These are phyloP conservation scores for Stomatorhinus walkeri DNA, from an alignment of 2,797 vertebrate species.

Conservation along the genomic window DNA sequence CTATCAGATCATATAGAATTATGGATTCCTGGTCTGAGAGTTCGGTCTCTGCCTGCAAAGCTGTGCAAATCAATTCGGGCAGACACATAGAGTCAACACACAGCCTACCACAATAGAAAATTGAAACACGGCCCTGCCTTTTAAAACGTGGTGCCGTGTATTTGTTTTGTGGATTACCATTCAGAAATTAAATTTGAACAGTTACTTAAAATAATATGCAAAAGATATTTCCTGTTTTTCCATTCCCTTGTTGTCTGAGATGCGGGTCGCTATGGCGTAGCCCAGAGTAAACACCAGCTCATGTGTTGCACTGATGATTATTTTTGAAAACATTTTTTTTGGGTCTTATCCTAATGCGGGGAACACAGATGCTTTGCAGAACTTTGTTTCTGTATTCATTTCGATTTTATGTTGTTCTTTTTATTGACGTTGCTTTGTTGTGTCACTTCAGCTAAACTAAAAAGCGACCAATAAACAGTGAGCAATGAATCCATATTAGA, in stretches of 20 bases:
- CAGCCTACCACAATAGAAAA: conserved; percentile 75
- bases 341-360: conserved; percentile 54
- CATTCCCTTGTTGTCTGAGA: conserved; percentile 58
- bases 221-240: conserved; percentile 67
- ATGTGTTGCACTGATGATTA: conserved; percentile 63
- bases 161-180: conserved; percentile 75
- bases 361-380: conserved; percentile 50
- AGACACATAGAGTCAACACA: conserved; percentile 82
- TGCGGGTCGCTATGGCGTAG: conserved; percentile 50
- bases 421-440: conserved; percentile 34
- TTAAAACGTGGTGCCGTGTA: conserved; percentile 63
- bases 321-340: conserved; percentile 64
- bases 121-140: conserved; percentile 62
- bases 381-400: conserved; percentile 55
- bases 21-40: conserved; percentile 81
- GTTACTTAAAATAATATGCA: conserved; percentile 81
- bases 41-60: conserved; percentile 80
- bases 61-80: conserved; percentile 88
- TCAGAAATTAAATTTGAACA: conserved; percentile 78
- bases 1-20: conserved; percentile 87
- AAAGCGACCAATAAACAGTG: conserved; percentile 2
- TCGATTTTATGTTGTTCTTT: conserved; percentile 12
- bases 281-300: conserved; percentile 63
- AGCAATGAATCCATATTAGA: neutral
- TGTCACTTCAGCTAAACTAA: conserved; percentile 33